Conservation (phyloP, 2,113 vertebrate species). For the Ictalurus punctatus region DNA sequence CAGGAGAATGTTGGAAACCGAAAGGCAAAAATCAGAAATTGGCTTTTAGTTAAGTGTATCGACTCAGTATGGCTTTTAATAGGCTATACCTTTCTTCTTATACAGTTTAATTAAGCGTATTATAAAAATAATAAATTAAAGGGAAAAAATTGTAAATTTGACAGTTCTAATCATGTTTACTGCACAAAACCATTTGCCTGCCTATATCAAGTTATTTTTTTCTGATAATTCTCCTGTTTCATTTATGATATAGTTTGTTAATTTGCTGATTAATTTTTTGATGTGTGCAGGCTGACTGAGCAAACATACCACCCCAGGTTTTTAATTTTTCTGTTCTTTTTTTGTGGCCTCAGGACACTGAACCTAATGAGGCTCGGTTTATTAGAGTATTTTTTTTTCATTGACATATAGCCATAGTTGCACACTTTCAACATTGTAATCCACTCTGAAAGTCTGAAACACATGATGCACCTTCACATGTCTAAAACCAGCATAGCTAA, state of each 20-base stretch:
- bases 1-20: slow-evolving; percentile 13
- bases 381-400: background rate
- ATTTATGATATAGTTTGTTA: slow-evolving; percentile 2
- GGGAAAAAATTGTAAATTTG: background rate
- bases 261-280: background rate
- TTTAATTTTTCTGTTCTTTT: background rate
- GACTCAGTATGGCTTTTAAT: background rate
- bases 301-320: background rate
- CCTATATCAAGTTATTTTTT: background rate
- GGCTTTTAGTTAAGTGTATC: background rate
- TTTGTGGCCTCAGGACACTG: background rate
- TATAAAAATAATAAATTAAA: background rate
- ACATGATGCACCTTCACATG: background rate
- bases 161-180: background rate
- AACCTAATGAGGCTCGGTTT: background rate
- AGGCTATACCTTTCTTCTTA: background rate
- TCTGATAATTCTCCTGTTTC: background rate
- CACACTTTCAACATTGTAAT: background rate
- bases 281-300: background rate
- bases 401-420: background rate
- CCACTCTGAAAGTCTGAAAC: background rate
- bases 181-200: background rate
- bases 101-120: background rate
- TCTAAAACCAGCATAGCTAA: background rate
- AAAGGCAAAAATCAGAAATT: slow-evolving; percentile 18